phyloP scores from a whole-genome alignment of 2,113 vertebrate species.

The Gymnobelideus leadbeateri region DNA sequence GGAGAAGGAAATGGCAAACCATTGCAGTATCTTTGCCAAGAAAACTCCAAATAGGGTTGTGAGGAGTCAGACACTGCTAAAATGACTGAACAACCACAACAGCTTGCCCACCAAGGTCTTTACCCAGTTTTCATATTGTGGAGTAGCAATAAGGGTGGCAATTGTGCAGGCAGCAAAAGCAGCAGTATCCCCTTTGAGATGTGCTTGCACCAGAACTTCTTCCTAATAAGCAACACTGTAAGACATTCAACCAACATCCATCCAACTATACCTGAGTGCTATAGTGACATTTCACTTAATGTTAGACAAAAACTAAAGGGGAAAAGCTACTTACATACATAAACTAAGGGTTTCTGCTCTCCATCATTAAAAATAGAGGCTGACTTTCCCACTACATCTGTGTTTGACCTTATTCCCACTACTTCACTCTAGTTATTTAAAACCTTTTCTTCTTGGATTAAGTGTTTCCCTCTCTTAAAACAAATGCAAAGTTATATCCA shows the following conservation, averaged over 20 bases:
- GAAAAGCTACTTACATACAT: neutral
- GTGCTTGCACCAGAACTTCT: neutral
- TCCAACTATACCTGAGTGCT: neutral
- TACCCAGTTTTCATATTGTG: neutral
- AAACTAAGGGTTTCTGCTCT: neutral
- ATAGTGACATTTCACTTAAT: neutral
- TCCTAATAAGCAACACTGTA: neutral
- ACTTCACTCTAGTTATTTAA: neutral
- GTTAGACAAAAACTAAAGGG: neutral
- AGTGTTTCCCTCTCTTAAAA: constrained; percentile 24
- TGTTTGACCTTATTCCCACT: constrained; percentile 2
- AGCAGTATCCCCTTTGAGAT: neutral
- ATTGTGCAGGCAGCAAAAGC: neutral
- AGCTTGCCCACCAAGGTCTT: neutral
- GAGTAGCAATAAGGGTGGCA: neutral
- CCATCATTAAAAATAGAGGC: neutral
- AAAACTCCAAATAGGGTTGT: neutral
- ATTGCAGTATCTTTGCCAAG: neutral
- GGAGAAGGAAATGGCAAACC: neutral
- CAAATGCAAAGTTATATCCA: constrained; percentile 55
- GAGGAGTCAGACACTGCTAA: neutral
- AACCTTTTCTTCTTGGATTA: neutral
- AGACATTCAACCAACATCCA: neutral
- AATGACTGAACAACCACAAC: neutral
- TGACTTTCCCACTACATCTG: neutral